Evolutionary conservation across 2,113 vertebrate genomes (phyloP), one percentile per base, ranked within the genome.

Genomic region (Ibidorhyncha struthersii): DNA sequence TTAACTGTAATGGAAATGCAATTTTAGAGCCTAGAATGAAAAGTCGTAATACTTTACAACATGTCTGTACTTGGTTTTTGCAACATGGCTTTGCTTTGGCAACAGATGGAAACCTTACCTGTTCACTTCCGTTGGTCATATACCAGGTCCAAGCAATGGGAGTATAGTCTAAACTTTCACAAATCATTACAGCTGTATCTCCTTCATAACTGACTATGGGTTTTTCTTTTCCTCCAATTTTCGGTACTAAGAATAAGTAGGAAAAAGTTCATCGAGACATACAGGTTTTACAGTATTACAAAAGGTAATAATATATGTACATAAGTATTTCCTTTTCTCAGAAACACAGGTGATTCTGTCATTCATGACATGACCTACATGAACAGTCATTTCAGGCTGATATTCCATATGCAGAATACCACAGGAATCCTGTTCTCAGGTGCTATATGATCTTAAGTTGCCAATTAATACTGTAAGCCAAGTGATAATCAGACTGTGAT

Each of bases 91-190:
- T 52, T 56, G 17, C 16, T 20, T 91, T 18, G 52, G 41, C 12
- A 94, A 87, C 72, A 63, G 83, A 91, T 27, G 5, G 20, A 41
- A 53, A 63, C 17, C 95, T 98, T 97, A 98, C 98, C 98, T 85
- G 72, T 34, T 94, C 62, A 52, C 93, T 98, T 88, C 92, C 98
- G 65, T 97, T 98, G 47, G 32, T 69, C 62, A 19, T 78, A 72
- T 98, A 98, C 98, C 98, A 98, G 9, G 41, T 84, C 98, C 98
- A 98, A 36, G 47, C 13, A 52, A 66, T 29, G n/a, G 98, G 89
- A 61, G 25, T 7, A 80, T 96, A 89, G 2, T 7, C 52, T 25
- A 3, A 25, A 82, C 79, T 96, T 71, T 94, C 89, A 96, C 98
- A 98, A 7, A 81, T 27, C 93, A 98, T 45, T 56, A 98, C 67